These are phyloP conservation scores for Equus przewalskii DNA, from an alignment of 2,113 vertebrate species.

Conservation along the genomic window DNA sequence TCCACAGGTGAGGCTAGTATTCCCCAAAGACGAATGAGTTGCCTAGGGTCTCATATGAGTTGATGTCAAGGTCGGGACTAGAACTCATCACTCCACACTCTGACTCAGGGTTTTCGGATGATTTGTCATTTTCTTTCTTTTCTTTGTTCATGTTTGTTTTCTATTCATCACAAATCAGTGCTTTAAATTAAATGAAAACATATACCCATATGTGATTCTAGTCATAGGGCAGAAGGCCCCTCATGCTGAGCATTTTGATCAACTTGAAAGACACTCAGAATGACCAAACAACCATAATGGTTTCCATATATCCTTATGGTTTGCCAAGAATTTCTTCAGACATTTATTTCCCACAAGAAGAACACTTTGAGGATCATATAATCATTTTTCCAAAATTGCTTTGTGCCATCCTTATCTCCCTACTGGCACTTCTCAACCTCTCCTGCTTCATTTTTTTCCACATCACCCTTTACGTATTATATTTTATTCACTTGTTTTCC, in stretches of 20 bases:
- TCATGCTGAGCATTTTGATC: background rate
- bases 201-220: background rate
- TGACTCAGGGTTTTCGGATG: background rate
- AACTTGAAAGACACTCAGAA: background rate
- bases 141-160: background rate
- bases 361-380: background rate
- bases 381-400: background rate
- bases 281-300: background rate
- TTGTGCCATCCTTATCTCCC: background rate
- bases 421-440: background rate
- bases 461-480: background rate
- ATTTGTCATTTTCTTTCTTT: background rate
- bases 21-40: background rate
- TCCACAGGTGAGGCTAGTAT: background rate
- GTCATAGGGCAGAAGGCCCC: background rate
- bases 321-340: background rate
- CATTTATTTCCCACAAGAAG: background rate
- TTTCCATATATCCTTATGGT: background rate
- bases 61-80: background rate
- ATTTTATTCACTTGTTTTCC: constrained; percentile 25
- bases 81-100: background rate
- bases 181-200: background rate
- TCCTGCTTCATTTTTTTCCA: background rate
- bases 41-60: background rate
- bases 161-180: background rate